phyloP scores from a whole-genome alignment of 2,888 invertebrate species.

The Sesia apiformis region DNA sequence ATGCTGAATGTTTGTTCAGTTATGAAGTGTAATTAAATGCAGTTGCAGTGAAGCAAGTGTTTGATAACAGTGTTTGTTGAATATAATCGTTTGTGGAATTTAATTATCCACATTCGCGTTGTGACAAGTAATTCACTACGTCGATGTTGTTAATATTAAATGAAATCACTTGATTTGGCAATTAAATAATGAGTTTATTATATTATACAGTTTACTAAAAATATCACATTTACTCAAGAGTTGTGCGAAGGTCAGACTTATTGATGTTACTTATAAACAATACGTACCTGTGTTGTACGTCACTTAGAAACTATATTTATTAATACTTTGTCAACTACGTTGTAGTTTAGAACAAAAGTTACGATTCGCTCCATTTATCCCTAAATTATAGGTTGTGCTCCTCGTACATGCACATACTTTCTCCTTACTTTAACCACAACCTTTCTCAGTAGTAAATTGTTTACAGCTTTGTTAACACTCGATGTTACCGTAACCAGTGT shows the following conservation, averaged over 20 bases:
- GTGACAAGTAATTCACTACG: too few relatives aligned
- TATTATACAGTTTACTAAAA: constrained; percentile 24
- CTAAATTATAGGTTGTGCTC: constrained; percentile 39
- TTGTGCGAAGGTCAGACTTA: constrained; percentile 45
- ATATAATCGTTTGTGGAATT: too few relatives aligned
- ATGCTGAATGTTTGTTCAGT: background rate
- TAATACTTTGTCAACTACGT: background rate
- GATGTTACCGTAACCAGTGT: constrained; percentile 6
- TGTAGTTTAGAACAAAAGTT: constrained; percentile 15
- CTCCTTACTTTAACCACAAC: constrained; percentile 21
- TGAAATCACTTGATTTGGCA: too few relatives aligned
- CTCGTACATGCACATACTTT: constrained; percentile 38
- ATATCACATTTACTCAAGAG: constrained; percentile 26
- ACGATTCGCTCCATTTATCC: constrained; percentile 46
- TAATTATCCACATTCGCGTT: too few relatives aligned
- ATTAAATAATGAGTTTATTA: too few relatives aligned
- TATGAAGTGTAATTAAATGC: background rate
- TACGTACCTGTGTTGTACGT: background rate
- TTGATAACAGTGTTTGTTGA: too few relatives aligned
- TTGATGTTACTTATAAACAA: background rate
- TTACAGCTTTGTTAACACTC: constrained; percentile 16
- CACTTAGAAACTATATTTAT: background rate
- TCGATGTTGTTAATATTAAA: too few relatives aligned
- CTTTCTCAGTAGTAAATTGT: constrained; percentile 10
- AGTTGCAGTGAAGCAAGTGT: too few relatives aligned